Base-by-base conservation (phyloP, 2,888 invertebrate species). In the Melieria crassipennis region DNA sequence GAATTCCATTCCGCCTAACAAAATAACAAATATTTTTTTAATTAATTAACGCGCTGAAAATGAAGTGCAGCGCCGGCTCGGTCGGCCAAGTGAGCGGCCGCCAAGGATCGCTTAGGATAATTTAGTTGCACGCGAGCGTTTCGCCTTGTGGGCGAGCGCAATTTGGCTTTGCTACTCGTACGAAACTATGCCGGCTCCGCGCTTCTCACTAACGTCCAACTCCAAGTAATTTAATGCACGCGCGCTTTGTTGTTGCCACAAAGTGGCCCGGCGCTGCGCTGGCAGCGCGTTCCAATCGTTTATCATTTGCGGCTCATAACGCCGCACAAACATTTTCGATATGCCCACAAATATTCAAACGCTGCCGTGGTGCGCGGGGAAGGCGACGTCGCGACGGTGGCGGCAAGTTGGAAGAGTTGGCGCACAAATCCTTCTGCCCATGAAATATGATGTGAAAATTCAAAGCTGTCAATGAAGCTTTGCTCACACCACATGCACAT, bases 231-330 rank as follows among this genome's bases (percentile, higher is more conserved):
- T 30, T 30, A 30, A 30, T 30, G 30, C 30, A 30, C 30, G 30
- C 30, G 30, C 30, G 30, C 30, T 30, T 30, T 30, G 30, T 30
- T 30, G 30, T 30, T 30, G 30, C 1, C 30, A 30, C 30, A 30
- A 30, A 30, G 30, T 30, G 30, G 30, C 71, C 50, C 50, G 11
- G 52, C 52, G 9, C 52, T 52, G 52, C 52, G 9, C 52, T 52
- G 52, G n/a, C 52, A 52, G 30, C 30, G 30, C 30, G 30, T 30
- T 30, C 30, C 30, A 69, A 62, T 69, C 69, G 69, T 69, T 69
- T 69, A 69, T 69, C 69, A 69, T 69, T 69, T 69, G 62, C 69
- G 69, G 69, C 69, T 69, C 69, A 69, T 69, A 69, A 69, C 69
- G 46, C 48, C 62, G 56, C 63, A 63, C 30, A 16, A 63, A 69